Conservation (phyloP, 2,888 invertebrate species). For the Tachina fera region DNA sequence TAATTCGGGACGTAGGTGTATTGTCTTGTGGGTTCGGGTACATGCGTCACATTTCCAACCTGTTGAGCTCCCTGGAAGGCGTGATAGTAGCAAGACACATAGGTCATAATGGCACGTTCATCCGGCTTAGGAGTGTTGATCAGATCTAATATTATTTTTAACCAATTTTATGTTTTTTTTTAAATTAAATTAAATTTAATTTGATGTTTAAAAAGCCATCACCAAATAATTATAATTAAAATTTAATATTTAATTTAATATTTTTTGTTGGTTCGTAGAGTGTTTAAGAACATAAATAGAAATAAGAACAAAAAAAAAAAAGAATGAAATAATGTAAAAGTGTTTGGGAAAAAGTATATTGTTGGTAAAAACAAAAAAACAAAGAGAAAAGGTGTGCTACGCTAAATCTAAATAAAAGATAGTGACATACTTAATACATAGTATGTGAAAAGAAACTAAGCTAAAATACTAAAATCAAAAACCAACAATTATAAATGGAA, state of each 20-base stretch:
- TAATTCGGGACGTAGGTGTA: conserved; percentile 83
- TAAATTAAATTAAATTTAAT: conserved; percentile 12
- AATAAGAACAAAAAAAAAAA: conserved; percentile 65
- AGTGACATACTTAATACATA: conserved; percentile 10
- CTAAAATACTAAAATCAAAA: not conserved
- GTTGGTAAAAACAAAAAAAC: too few relatives aligned
- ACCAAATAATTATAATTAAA: conserved; percentile 51
- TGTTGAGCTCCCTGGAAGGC: conserved; percentile 99
- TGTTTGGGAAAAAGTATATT: conserved; percentile 33
- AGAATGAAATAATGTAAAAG: conserved; percentile 61
- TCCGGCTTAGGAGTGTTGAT: conserved; percentile 99
- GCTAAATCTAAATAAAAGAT: conserved; percentile 41
- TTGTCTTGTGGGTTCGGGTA: conserved; percentile 83
- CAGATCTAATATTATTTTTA: conserved; percentile 89
- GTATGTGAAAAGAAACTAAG: conserved; percentile 25
- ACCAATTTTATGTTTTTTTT: conserved; percentile 21
- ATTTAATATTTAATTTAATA: conserved; percentile 45
- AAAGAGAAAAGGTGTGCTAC: conserved; percentile 42
- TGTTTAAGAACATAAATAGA: conserved; percentile 49
- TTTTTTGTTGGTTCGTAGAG: conserved; percentile 37
- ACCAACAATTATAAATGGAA: not conserved
- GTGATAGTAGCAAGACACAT: conserved; percentile 99
- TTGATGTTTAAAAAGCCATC: conserved; percentile 56
- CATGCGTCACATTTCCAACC: conserved; percentile 86
- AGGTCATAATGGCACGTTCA: conserved; percentile 99